Percentiles rank a stretch among this genome's conserved stretches.
Evolutionary conservation across 1,140 invertebrate genomes (phyloP).

Genomic region (Monochamus saltuarius): DNA sequence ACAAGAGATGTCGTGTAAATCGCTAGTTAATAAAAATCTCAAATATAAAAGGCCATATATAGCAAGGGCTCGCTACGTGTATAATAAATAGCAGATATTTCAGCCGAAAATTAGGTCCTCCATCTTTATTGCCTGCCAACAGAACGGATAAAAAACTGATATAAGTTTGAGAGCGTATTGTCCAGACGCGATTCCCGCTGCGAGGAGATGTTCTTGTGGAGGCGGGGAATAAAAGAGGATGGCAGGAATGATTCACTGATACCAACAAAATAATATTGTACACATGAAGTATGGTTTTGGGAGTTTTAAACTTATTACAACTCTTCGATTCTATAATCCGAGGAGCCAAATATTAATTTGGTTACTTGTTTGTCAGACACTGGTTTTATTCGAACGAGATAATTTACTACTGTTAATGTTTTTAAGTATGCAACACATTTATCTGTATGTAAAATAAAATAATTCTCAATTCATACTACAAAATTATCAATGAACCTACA

Average conservation of each 20-base stretch:
- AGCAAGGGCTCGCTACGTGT: background rate
- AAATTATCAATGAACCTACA: too few species aligned
- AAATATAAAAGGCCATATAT: background rate
- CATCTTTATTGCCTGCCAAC: constrained; percentile 48
- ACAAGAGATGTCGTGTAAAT: background rate
- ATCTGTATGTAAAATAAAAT: too few species aligned
- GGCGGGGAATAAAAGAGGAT: constrained; percentile 27
- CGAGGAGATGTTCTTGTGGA: constrained; percentile 30
- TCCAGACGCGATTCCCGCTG: constrained; percentile 42
- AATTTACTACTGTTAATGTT: too few species aligned
- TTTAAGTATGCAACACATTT: too few species aligned
- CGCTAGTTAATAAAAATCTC: constrained; percentile 4
- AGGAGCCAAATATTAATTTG: too few species aligned
- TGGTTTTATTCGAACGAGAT: too few species aligned
- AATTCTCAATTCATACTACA: too few species aligned
- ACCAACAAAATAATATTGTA: constrained; percentile 41
- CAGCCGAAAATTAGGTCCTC: constrained; percentile 45
- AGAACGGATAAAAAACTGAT: constrained; percentile 42
- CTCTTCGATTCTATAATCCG: too few species aligned
- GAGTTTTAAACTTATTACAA: constrained; percentile 24
- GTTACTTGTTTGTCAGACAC: too few species aligned
- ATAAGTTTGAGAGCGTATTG: constrained; percentile 40
- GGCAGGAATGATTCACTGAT: constrained; percentile 35
- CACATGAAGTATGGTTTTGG: constrained; percentile 32
- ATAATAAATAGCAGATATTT: constrained; percentile 34